Evolutionary conservation across 2,113 vertebrate genomes (phyloP).

Genomic region (Eretmochelys imbricata): DNA sequence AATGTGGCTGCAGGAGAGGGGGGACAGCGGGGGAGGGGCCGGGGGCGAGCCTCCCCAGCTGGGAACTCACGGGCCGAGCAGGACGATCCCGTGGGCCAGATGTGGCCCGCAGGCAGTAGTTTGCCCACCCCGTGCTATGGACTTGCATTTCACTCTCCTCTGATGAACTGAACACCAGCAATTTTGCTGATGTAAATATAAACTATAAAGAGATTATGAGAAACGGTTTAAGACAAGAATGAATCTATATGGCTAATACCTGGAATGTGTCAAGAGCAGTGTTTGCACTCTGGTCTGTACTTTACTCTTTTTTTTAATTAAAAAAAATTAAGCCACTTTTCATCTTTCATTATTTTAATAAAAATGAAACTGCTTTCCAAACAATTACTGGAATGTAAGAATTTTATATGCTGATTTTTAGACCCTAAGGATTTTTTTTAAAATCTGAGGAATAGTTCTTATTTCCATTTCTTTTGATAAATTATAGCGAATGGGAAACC

Average conservation of each 20-base stretch:
- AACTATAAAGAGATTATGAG: not conserved
- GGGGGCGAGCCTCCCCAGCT: no score
- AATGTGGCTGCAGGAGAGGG: no score
- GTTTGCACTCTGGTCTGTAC: not conserved
- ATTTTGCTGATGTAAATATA: not conserved
- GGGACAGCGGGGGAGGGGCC: no score
- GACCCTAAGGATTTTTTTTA: not conserved
- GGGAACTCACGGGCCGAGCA: no score
- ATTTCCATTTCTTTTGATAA: not conserved
- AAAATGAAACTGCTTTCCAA: not conserved
- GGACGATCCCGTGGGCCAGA: no score
- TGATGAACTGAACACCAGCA: not conserved
- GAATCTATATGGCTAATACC: not conserved
- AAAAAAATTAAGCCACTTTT: not conserved
- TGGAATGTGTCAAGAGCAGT: not conserved
- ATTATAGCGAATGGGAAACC: conserved; percentile 39
- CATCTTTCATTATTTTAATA: not conserved
- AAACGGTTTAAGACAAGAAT: not conserved
- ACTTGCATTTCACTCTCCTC: not conserved
- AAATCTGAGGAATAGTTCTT: not conserved
- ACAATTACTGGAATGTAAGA: not conserved
- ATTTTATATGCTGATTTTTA: not conserved
- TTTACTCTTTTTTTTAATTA: not conserved
- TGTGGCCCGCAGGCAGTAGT: no score
- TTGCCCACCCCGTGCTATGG: no score